These are phyloP conservation scores for Phataginus tricuspis DNA, from an alignment of 2,797 vertebrate species.

Conservation along the genomic window DNA sequence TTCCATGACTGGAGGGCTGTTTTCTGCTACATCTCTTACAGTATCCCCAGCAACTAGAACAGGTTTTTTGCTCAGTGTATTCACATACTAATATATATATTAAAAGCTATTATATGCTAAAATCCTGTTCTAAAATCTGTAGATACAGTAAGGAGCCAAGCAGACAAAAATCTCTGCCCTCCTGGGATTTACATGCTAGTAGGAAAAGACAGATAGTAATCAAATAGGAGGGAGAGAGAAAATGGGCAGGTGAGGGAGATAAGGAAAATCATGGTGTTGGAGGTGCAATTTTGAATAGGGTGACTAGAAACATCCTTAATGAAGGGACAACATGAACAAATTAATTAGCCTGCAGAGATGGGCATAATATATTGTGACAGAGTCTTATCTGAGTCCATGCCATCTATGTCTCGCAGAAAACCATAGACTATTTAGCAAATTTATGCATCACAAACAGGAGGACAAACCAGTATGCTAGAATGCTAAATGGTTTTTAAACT, in stretches of 20 bases:
- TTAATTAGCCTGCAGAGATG: not conserved
- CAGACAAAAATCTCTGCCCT: not conserved
- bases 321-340: not conserved
- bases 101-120: not conserved
- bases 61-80: not conserved
- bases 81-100: not conserved
- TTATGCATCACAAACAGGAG: not conserved
- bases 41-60: not conserved
- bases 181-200: not conserved
- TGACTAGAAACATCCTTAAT: not conserved
- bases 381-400: not conserved
- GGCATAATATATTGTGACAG: not conserved
- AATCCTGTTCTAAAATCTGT: not conserved
- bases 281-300: not conserved
- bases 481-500: not conserved
- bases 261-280: not conserved
- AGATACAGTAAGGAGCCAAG: not conserved
- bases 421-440: not conserved
- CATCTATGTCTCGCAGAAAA: not conserved
- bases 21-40: not conserved
- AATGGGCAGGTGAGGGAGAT: not conserved
- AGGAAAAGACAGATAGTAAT: not conserved
- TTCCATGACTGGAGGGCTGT: not conserved
- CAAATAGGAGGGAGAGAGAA: not conserved
- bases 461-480: not conserved